A percentile compares a stretch with the other conserved stretches of the same genome.
Evolutionary conservation across 1,140 invertebrate species (phyloP).

Genomic region (fruit fly (Drosophila melanogaster)): Release_6_plus_ISO1_MT NC_004354.4:17533001-17533500

Average conservation of each 20-base stretch:
- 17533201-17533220: constrained; percentile 86
- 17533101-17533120: constrained; percentile 24
- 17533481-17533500: neutral
- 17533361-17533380: constrained; percentile 83
- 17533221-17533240: constrained; percentile 90
- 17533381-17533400: constrained; percentile 62
- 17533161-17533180: constrained; percentile 57
- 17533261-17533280: constrained; percentile 88
- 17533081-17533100: neutral
- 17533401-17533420: constrained; percentile 67
- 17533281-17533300: constrained; percentile 85
- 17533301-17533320: constrained; percentile 51
- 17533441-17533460: constrained; percentile 84
- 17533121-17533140: constrained; percentile 46
- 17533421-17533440: constrained; percentile 82
- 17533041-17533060: constrained; percentile 69
- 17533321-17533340: neutral
- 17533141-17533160: constrained; percentile 77
- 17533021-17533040: constrained; percentile 78
- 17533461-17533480: neutral
- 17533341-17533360: constrained; percentile 45
- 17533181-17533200: constrained; percentile 74
- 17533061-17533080: constrained; percentile 71
- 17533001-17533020: constrained; percentile 79
- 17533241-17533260: constrained; percentile 91